Percentiles rank a stretch among this genome's conserved stretches.
phyloP scores from a whole-genome alignment of 2,113 vertebrate species.

The Salvelinus sp. region DNA sequence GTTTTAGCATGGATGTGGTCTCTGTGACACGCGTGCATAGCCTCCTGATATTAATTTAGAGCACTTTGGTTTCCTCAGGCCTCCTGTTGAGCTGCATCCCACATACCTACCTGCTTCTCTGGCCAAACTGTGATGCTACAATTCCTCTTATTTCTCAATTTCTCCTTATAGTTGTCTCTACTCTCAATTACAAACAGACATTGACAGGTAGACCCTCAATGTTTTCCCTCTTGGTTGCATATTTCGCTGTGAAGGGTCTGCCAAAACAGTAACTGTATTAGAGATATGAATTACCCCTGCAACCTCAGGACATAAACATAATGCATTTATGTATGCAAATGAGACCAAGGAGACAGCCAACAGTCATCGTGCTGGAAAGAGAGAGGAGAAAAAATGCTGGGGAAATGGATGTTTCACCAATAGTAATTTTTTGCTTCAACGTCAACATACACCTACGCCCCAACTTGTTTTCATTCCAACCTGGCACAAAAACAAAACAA shows the following conservation, averaged over 20 bases:
- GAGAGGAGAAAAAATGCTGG: constrained; percentile 1
- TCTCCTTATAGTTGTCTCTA: too few relatives aligned
- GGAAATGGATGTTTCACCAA: constrained; percentile 28
- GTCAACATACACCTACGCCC: constrained; percentile 18
- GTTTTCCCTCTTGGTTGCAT: constrained; percentile 26
- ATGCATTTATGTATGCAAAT: constrained; percentile 46
- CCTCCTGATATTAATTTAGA: constrained; percentile 19
- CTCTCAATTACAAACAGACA: too few relatives aligned
- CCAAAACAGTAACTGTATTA: constrained; percentile 32
- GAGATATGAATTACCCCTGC: constrained; percentile 28
- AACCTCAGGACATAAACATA: constrained; percentile 34
- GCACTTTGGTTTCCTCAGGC: constrained; percentile 7
- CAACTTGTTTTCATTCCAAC: constrained; percentile 25
- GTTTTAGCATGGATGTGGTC: constrained; percentile 41
- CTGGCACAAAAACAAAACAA: constrained; percentile 16
- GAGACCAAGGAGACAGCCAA: constrained; percentile 39
- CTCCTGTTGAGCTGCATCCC: constrained; percentile 9
- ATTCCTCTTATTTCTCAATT: too few relatives aligned
- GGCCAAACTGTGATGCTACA: too few relatives aligned
- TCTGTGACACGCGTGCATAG: constrained; percentile 14
- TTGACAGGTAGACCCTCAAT: background rate
- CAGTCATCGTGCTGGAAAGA: constrained; percentile 26
- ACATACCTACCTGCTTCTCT: background rate
- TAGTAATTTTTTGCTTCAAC: constrained; percentile 39
- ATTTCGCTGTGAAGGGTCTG: constrained; percentile 24